Percentiles rank a stretch among this genome's conserved stretches.
phyloP scores from a whole-genome alignment of 2,888 invertebrate genomes.

The Apotomis turbidana region DNA sequence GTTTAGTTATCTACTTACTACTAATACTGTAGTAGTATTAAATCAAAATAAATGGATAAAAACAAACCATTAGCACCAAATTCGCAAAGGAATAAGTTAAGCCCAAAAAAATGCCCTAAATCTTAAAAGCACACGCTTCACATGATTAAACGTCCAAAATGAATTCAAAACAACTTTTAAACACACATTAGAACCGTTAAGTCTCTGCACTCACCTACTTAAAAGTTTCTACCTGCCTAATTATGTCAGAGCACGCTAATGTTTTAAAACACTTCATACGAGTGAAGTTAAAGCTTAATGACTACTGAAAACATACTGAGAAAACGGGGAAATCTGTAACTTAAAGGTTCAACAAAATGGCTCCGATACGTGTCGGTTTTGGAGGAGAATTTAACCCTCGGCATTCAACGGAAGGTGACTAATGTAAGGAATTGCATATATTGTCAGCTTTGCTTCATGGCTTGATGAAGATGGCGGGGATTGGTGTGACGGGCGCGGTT shows the following conservation, averaged over 20 bases:
- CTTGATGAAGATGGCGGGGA: conserved; percentile 24
- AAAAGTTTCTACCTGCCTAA: conserved; percentile 61
- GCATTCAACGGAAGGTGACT: conserved; percentile 47
- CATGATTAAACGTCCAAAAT: conserved; percentile 44
- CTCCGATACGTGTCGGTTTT: conserved; percentile 13
- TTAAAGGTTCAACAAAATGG: conserved; percentile 8
- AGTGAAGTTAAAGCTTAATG: conserved; percentile 61
- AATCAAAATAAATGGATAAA: no score
- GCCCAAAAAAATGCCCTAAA: conserved; percentile 14
- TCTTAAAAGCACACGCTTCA: conserved; percentile 38
- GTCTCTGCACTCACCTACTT: conserved; percentile 58
- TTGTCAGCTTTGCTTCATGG: conserved; percentile 34
- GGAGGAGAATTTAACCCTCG: background rate
- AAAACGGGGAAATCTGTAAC: conserved; percentile 54
- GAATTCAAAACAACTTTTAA: conserved; percentile 47
- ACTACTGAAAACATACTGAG: conserved; percentile 61
- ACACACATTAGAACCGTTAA: conserved; percentile 55
- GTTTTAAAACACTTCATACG: conserved; percentile 74
- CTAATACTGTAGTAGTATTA: no score
- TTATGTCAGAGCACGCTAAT: conserved; percentile 68
- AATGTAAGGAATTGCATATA: conserved; percentile 57
- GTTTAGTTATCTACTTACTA: no score
- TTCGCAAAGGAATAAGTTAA: background rate
- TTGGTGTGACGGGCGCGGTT: conserved; percentile 21
- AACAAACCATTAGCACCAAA: no score